Evolutionary conservation across 2,113 vertebrate species (phyloP).

Genomic region (Monarcha castaneiventris): DNA sequence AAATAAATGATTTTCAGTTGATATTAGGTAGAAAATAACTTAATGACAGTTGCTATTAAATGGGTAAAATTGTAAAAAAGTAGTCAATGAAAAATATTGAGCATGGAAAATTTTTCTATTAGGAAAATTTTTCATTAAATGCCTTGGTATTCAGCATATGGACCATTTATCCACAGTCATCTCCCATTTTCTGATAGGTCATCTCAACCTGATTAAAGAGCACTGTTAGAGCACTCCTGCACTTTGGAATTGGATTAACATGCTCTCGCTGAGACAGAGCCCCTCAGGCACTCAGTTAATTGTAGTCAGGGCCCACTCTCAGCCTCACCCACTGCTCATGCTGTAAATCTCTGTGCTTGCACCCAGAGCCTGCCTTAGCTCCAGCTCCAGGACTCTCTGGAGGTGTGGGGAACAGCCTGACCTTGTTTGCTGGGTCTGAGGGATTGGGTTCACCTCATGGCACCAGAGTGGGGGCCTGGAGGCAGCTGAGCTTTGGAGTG

Average conservation of each 20-base stretch:
- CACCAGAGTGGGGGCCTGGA: background rate
- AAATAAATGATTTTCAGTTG: slow-evolving; percentile 59
- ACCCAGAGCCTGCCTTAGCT: background rate
- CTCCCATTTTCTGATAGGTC: slow-evolving; percentile 22
- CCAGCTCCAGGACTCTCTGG: background rate
- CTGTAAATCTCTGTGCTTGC: background rate
- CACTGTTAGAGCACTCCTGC: background rate
- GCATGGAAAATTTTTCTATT: slow-evolving; percentile 35
- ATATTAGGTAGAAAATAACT: slow-evolving; percentile 46
- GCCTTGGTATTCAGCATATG: slow-evolving; percentile 1
- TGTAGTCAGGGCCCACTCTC: background rate
- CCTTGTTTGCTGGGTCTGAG: background rate
- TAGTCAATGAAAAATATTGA: slow-evolving; percentile 39
- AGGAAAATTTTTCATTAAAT: slow-evolving; percentile 36
- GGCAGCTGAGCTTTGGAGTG: background rate
- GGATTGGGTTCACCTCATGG: background rate
- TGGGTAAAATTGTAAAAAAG: slow-evolving; percentile 24
- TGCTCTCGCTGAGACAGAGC: background rate
- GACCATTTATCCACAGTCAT: background rate
- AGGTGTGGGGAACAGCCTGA: background rate
- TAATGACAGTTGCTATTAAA: slow-evolving; percentile 55
- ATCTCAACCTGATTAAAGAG: background rate
- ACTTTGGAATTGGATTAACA: background rate
- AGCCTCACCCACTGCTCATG: background rate
- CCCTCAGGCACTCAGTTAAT: background rate